Evolutionary conservation across 1,140 invertebrate genomes (phyloP), one percentile per base, ranked within the genome.

Genomic region (Aricia agestis): DNA sequence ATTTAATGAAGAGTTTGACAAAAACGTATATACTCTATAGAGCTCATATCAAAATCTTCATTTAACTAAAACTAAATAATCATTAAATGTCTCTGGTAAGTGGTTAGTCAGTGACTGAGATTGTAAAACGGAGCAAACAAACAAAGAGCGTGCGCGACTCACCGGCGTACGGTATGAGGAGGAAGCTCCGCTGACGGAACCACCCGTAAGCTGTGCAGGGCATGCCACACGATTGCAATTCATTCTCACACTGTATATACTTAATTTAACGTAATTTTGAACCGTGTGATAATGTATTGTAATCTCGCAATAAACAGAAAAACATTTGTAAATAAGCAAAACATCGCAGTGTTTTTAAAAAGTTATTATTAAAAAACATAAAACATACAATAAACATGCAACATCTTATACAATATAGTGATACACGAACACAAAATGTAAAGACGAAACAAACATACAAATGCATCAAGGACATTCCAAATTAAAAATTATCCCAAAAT

Each of bases 121-220:
- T 59, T n/a, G 18, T 10, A 66, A 66, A 36, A 11, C 25, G 68
- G 71, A 7, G 57, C 11, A 58, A 25, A 69, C 32, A 68, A 36
- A 36, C 36, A 36, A 36, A 52, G 45, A 15, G 45, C 13, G 10
- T 13, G 13, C 66, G 70, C 61, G 13, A 78, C 79, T 79, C 70
- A 81, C 79, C 77, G 65, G n/a, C 69, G 41, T 71, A 67, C 1
- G 75, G 68, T 31, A 71, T 66, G 61, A 76, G 65, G 15, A 74
- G 31, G 66, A 72, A 76, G 42, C 76, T 72, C 31, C 76, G 57
- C 13, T 69, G 63, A 25, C 77, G 77, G 61, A 81, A 74, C 74
- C 76, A 79, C 52, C 73, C 78, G 61, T 70, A 67, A 65, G 78
- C 78, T 79, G 45, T 19, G 58, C 76, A 69, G n/a, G 45, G 69